A percentile compares a stretch with the other conserved stretches of the same genome.
phyloP scores from a whole-genome alignment of 2,797 vertebrate species.

The Arrhamphus sclerolepis region DNA sequence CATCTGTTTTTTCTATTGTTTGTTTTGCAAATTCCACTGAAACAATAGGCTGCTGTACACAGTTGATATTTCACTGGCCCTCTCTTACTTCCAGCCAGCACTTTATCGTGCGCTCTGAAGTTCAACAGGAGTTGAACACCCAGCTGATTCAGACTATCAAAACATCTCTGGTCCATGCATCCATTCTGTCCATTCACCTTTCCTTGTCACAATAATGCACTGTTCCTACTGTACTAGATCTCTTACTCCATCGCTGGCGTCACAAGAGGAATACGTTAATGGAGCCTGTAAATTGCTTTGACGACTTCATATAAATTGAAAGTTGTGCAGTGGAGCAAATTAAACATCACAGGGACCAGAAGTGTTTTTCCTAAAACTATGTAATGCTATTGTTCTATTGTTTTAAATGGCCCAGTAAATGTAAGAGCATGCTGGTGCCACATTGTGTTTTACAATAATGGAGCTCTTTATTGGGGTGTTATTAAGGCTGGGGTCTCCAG shows the following conservation, averaged over 20 bases:
- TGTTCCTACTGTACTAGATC: not conserved
- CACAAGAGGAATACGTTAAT: constrained; percentile 16
- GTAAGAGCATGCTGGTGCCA: constrained; percentile 18
- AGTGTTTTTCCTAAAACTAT: not conserved
- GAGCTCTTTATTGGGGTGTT: constrained; percentile 52
- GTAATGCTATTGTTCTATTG: constrained; percentile 37
- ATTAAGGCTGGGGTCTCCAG: constrained; percentile 61
- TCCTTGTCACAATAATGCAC: not conserved
- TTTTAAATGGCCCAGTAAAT: constrained; percentile 30
- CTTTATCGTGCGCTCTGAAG: constrained; percentile 8
- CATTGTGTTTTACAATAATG: constrained; percentile 32
- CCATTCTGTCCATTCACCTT: not conserved
- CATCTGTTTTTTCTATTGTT: constrained; percentile 21
- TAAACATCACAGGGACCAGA: constrained; percentile 12
- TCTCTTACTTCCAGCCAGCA: constrained; percentile 6
- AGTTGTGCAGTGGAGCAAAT: constrained; percentile 19
- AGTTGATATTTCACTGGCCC: constrained; percentile 7
- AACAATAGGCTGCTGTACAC: constrained; percentile 30
- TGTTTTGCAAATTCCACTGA: constrained; percentile 49
- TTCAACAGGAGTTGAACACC: not conserved
- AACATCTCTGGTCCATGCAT: not conserved
- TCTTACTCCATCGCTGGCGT: constrained; percentile 1
- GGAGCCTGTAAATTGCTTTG: constrained; percentile 12
- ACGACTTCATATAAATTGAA: constrained; percentile 5
- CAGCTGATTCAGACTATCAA: not conserved